Base-by-base conservation (phyloP, 2,797 vertebrate species). In the Lophotriccus pileatus region DNA sequence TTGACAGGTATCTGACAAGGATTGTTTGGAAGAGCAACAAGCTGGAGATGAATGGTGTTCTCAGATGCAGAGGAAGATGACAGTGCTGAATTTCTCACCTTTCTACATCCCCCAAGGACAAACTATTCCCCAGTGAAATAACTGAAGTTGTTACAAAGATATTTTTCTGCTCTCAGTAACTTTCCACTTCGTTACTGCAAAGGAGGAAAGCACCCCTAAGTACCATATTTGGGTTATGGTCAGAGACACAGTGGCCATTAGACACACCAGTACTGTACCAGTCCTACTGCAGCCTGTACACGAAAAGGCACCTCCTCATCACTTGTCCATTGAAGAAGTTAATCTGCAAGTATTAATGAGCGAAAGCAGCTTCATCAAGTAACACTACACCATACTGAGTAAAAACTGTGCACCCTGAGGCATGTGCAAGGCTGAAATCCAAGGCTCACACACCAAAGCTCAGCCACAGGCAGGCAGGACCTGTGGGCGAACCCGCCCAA, bases 351-450 rank as follows among this genome's bases (percentile, higher is more conserved):
- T 14, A 77, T 36, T 39, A 60, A 44, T 12, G 16, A 69, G 12
- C 27, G 50, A 53, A 49, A 79, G 68, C 14, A 69, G 21, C 53
- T 79, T 44, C 72, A 60, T 6, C 32, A 73, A 66, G 25, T 4
- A 60, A 52, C 3, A 5, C 12, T 8, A 19, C 0, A 1, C 25
- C 3, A 5, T 18, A 36, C 11, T 3, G 37, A 55, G 58, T 0
- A 4, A 58, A 90, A 83, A 12, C 21, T 28, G 50, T n/a, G 24
- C 3, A 7, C 10, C 25, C 55, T 17, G 41, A 10, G 22, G 43
- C 5, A 7, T 11, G 1, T 0, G 0, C 4, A 3, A 44, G 21
- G n/a, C 15, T 18, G 32, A 72, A 78, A 81, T 9, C 37, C 46
- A 59, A 12, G 0, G 3, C 32, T 52, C 68, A 8, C 2, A 0